Base-by-base conservation (phyloP, 1,140 invertebrate species). In the Drosophila sp. region DNA sequence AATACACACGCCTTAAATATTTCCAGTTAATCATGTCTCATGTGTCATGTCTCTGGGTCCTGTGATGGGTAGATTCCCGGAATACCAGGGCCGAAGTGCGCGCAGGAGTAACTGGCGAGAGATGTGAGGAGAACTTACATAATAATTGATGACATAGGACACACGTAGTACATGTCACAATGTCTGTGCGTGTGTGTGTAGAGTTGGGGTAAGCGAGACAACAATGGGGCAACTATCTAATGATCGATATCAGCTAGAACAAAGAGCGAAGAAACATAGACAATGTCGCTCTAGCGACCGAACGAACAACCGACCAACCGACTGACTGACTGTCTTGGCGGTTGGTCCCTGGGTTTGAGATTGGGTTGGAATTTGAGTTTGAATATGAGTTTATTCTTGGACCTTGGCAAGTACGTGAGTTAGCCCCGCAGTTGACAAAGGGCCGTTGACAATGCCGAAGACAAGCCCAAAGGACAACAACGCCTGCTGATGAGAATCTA, bases 231-330 rank as follows among this genome's bases (percentile, higher is more conserved):
- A 63, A 63, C 66, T 70, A 74, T 74, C 72, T 74, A 74, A 74
- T 70, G 72, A 74, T 74, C 72, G 66, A 74, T 74, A 74, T 74
- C 72, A 70, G 72, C 45, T 62, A 70, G 72, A 74, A 74, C 72
- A 74, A 74, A 74, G 66, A 54, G 14, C 25, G 45, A 18, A 43
- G 38, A 45, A 46, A 27, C 50, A 34, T 46, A 51, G 62, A 72
- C 56, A 61, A 66, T 64, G 58, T 61, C 64, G 54, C 63, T 65
- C 62, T n/a, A n/a, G n/a, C n/a, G n/a, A n/a, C n/a, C n/a, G n/a
- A n/a, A n/a, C n/a, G n/a, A n/a, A n/a, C n/a, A n/a, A n/a, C n/a
- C n/a, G n/a, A n/a, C n/a, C n/a, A 32, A 27, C 27, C 11, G 13
- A 7, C n/a, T 5, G 11, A 13, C 46, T 51, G 50, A 51, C 38